Evolutionary conservation across 2,113 vertebrate species (phyloP), one percentile per base, ranked within the genome.

Genomic region (Ciconia stormi): DNA sequence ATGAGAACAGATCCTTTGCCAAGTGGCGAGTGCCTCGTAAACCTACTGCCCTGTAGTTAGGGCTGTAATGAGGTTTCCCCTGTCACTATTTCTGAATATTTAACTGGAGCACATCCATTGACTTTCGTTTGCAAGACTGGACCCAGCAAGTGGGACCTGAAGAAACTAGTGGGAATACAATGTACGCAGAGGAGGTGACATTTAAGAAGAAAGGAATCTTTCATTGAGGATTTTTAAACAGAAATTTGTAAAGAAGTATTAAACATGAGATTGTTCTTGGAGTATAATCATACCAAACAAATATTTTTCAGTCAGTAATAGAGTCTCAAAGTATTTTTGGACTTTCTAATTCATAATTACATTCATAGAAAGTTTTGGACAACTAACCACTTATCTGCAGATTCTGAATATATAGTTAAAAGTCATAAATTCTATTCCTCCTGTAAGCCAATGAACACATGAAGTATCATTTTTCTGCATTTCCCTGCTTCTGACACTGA

Each of bases 141-240:
- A 30, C 3, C 5, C 30, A 32, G n/a, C 21, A 62, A 30, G 9
- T 26, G n/a, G 53, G 29, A 49, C 16, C 16, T 49, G 34, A 80
- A 69, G 27, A 40, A 76, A 66, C 13, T 10, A 32, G 10, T 30
- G 14, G 5, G 11, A 63, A 61, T 17, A 55, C 4, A 61, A 30
- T 5, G 8, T 3, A 59, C 0, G 2, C 1, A 63, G 26, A 63
- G 34, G 38, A 81, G 13, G 10, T 9, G 38, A 67, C 20, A 61
- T 38, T 42, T 72, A 47, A 56, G 42, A 65, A 29, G 36, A 62
- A 56, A 72, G 8, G 10, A 40, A 62, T 47, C 13, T 66, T 87
- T 76, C 29, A 40, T 1, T 34, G 19, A 55, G 17, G 10, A 15
- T 40, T 86, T 82, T 65, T 19, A 13, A 77, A 52, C 1, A 90